Evolutionary conservation across 1,140 invertebrate genomes (phyloP).

Genomic region (Lepidostoma basale): DNA sequence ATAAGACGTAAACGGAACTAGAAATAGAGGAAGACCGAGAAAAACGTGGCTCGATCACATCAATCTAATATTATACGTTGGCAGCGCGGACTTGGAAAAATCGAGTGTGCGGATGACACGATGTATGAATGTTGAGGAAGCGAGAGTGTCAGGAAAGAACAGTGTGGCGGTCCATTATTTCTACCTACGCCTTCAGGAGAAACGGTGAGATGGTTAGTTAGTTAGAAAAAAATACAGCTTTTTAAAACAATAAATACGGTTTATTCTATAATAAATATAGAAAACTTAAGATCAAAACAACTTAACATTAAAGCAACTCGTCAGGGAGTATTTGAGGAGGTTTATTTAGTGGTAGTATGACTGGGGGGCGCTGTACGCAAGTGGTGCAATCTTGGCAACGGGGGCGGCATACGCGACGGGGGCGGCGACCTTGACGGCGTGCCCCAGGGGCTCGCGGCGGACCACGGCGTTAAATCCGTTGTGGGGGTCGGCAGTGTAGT

Average conservation of each 20-base stretch:
- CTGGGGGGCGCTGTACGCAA: constrained; percentile 46
- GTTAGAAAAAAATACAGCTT: too few species aligned
- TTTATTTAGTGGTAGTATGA: constrained; percentile 37
- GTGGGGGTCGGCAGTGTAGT: constrained; percentile 51
- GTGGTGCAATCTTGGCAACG: constrained; percentile 40
- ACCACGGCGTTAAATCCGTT: constrained; percentile 60
- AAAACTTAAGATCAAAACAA: not conserved
- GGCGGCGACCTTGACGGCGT: constrained; percentile 46
- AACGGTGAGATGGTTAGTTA: too few species aligned
- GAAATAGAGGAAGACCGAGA: too few species aligned
- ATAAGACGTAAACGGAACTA: too few species aligned
- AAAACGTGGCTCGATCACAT: too few species aligned
- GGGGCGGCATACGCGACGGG: constrained; percentile 49
- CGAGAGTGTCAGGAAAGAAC: too few species aligned
- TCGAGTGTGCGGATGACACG: too few species aligned
- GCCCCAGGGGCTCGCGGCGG: constrained; percentile 48
- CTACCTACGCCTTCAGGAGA: too few species aligned
- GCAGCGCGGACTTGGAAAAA: too few species aligned
- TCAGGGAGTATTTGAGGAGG: not conserved
- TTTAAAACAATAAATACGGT: constrained; percentile 16
- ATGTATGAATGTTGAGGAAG: too few species aligned
- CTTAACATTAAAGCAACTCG: not conserved
- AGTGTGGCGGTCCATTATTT: too few species aligned
- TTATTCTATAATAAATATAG: not conserved
- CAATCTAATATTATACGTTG: too few species aligned